A percentile compares a stretch with the other conserved stretches of the same genome.
phyloP scores from a whole-genome alignment of 1,140 invertebrate species.

The Scaptomyza montana region DNA sequence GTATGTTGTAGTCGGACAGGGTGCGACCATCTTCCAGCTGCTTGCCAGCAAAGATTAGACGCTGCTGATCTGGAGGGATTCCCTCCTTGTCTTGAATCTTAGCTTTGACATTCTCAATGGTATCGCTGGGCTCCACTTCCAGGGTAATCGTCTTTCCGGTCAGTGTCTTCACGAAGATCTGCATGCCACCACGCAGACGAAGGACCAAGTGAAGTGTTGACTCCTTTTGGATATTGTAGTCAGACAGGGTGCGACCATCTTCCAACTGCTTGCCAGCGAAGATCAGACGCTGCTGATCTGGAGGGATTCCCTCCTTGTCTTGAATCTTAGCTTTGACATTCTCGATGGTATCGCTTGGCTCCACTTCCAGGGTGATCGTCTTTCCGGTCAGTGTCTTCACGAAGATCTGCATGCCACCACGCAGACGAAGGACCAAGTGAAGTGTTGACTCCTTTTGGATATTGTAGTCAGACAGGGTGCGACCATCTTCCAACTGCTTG shows the following conservation, averaged over 20 bases:
- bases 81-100: slow-evolving; percentile 90
- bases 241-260: background rate
- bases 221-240: slow-evolving; percentile 86
- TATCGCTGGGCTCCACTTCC: slow-evolving; percentile 86
- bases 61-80: slow-evolving; percentile 90
- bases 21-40: slow-evolving; percentile 92
- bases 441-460: slow-evolving; percentile 87
- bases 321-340: slow-evolving; percentile 93
- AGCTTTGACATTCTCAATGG: slow-evolving; percentile 83
- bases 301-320: slow-evolving; percentile 87
- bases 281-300: too few species aligned
- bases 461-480: slow-evolving; percentile 85
- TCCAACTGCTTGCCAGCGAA: too few species aligned
- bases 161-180: slow-evolving; percentile 92
- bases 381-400: slow-evolving; percentile 93
- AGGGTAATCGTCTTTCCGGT: slow-evolving; percentile 93
- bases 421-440: slow-evolving; percentile 86
- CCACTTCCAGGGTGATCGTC: slow-evolving; percentile 92
- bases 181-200: slow-evolving; percentile 94
- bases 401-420: slow-evolving; percentile 90
- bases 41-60: slow-evolving; percentile 90
- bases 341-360: slow-evolving; percentile 91
- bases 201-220: slow-evolving; percentile 95
- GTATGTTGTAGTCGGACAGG: slow-evolving; percentile 92
- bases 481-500: slow-evolving; percentile 88